Evolutionary conservation across 2,888 invertebrate species (phyloP).

Genomic region (Drosophila hamatofila): DNA sequence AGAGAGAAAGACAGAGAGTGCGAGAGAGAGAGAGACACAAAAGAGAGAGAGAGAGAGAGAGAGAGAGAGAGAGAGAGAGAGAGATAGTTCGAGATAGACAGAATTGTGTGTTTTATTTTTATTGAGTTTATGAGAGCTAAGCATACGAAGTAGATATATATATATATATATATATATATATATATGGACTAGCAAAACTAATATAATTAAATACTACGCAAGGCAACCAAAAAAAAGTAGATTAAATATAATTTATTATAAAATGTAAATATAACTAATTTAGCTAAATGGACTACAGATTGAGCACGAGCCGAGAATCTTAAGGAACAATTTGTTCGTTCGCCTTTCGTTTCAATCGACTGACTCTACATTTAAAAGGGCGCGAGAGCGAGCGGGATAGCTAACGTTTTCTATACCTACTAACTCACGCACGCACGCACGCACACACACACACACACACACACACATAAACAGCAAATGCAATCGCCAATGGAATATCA

Average conservation of each 20-base stretch:
- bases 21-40: constrained; percentile 2
- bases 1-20: background rate
- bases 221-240: constrained; percentile 6
- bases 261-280: constrained; percentile 11
- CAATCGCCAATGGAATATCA: constrained; percentile 41
- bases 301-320: constrained; percentile 6
- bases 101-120: background rate
- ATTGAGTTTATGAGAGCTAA: constrained; percentile 20
- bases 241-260: background rate
- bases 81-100: constrained; percentile 4
- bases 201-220: constrained; percentile 13
- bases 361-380: constrained; percentile 6
- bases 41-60: constrained; percentile 2
- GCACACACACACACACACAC: constrained; percentile 1
- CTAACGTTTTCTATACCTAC: constrained; percentile 7
- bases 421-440: constrained; percentile 10
- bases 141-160: background rate
- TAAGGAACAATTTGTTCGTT: background rate
- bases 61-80: constrained; percentile 8
- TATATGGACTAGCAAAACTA: constrained; percentile 10
- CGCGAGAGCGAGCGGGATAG: constrained; percentile 3
- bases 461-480: constrained; percentile 14
- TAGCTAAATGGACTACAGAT: constrained; percentile 20
- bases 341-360: constrained; percentile 11
- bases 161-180: background rate